Evolutionary conservation across 2,113 vertebrate genomes (phyloP), one percentile per base, ranked within the genome.

Genomic region (Onychostruthus taczanowskii): DNA sequence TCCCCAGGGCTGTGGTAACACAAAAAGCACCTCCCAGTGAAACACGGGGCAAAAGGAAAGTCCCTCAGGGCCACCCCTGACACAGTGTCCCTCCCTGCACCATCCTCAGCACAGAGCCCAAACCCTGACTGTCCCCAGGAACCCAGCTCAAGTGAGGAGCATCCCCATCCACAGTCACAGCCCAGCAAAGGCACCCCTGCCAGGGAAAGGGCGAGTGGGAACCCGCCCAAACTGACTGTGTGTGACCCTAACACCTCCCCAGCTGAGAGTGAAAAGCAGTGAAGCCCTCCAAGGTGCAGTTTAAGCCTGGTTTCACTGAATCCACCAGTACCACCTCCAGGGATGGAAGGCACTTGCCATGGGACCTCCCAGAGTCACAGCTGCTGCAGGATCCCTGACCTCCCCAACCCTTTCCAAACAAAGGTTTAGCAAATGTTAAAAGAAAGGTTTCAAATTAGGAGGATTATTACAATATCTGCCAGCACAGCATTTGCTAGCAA

Each of bases 121-220:
- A 33, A 15, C 9, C 43, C 16, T 3, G 1, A 20, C 0, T 0
- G 1, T 3, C 16, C 58, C 6, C 0, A 0, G 43, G 26, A 63
- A 12, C 28, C 17, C 9, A 2, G 37, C 11, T 16, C 8, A 0
- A n/a, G 30, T 5, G 11, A 84, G 61, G 46, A 89, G 81, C 55
- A 59, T 6, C 39, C 49, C 26, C 47, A 26, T 8, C 24, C 31
- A 24, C 2, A 0, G 39, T 0, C 2, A 3, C n/a, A 56, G 10
- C 49, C 44, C 7, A 4, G 37, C 30, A 9, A 22, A 53, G 66
- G 13, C 33, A 46, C 16, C 28, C 43, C 49, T 43, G 35, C 12
- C 41, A 61, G 35, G 37, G 30, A 13, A 61, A 24, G 6, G 19
- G 21, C 1, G 5, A 70, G 3, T 2, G 8, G 64, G 18, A 70